These are phyloP conservation scores for Sarcophaga rosellei DNA, from an alignment of 2,888 invertebrate species.

Conservation along the genomic window DNA sequence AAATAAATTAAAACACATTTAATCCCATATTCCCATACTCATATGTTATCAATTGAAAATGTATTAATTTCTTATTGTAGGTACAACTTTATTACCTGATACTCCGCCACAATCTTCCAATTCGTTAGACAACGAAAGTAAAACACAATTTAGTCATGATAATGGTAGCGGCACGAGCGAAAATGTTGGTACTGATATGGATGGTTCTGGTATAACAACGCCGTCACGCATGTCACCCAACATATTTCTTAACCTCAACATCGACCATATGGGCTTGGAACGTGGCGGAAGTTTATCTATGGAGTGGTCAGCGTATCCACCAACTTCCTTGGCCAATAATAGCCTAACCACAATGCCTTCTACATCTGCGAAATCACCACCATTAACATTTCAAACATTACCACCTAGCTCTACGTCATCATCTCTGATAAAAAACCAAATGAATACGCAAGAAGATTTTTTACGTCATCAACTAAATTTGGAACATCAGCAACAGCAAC, in stretches of 20 bases:
- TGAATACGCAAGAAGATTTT: constrained; percentile 46
- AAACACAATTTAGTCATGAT: constrained; percentile 72
- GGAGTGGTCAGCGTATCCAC: constrained; percentile 80
- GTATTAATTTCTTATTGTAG: constrained; percentile 66
- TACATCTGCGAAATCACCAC: constrained; percentile 69
- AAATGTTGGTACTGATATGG: constrained; percentile 46
- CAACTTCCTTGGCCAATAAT: constrained; percentile 66
- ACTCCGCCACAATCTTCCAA: constrained; percentile 80
- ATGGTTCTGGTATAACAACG: constrained; percentile 74
- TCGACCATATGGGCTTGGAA: constrained; percentile 80
- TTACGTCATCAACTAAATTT: constrained; percentile 30
- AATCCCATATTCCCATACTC: too few relatives aligned
- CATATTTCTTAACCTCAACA: constrained; percentile 81
- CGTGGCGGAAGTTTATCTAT: constrained; percentile 79
- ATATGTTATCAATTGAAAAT: too few relatives aligned
- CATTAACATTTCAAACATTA: constrained; percentile 63
- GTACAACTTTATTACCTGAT: constrained; percentile 77
- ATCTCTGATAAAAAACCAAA: constrained; percentile 54
- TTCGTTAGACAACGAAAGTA: constrained; percentile 79
- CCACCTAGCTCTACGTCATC: constrained; percentile 54
- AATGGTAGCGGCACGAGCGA: constrained; percentile 36
- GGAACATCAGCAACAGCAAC: constrained; percentile 37
- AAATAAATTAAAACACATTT: constrained; percentile 64
- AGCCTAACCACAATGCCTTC: constrained; percentile 65
- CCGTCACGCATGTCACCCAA: constrained; percentile 81